Base-by-base conservation (phyloP, 2,888 invertebrate genomes). In the Oxycera nigricornis region DNA sequence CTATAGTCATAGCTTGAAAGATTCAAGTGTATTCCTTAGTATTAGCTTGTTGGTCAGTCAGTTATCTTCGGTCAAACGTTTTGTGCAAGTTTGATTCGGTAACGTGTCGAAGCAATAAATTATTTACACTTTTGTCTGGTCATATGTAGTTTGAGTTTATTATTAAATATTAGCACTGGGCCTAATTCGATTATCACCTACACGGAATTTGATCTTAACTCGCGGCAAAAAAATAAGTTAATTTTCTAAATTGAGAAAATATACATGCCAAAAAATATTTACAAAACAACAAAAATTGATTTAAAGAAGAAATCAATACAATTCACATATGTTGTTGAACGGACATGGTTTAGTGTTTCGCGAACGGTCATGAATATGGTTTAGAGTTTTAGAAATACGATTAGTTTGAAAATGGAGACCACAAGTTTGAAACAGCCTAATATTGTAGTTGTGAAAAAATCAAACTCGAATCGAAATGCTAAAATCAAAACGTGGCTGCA, bases 141-240 rank as follows among this genome's bases (percentile, higher is more conserved):
- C 22, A 20, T 7, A n/a, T n/a, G n/a, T n/a, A 62, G 35, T 62
- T 62, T 62, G 50, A 26, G 68, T 17, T 67, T 41, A 26, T 41
- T 62, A 62, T 62, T 62, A 62, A 62, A 62, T 62, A 62, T 62
- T 62, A 35, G 70, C 52, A 7, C 52, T 52, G 31, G 17, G 35
- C 20, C 55, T 70, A 70, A 70, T 52, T 70, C 55, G 52, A 70
- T 70, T 70, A 70, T 70, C 70, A 70, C 52, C 20, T 52, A 26
- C 17, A 28, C 1, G 11, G 7, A 20, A 20, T 41, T 22, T 26
- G 31, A 30, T 31, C 39, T 17, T 68, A 31, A 50, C 7, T 22
- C 30, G 7, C 22, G 31, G 31, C 30, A 20, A 20, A 59, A 26
- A 61, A 28, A 31, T 28, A 17, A 17, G 17, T 55, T 17, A 28